Conservation (phyloP, 2,113 vertebrate species). For the Sapayoa aenigma region DNA sequence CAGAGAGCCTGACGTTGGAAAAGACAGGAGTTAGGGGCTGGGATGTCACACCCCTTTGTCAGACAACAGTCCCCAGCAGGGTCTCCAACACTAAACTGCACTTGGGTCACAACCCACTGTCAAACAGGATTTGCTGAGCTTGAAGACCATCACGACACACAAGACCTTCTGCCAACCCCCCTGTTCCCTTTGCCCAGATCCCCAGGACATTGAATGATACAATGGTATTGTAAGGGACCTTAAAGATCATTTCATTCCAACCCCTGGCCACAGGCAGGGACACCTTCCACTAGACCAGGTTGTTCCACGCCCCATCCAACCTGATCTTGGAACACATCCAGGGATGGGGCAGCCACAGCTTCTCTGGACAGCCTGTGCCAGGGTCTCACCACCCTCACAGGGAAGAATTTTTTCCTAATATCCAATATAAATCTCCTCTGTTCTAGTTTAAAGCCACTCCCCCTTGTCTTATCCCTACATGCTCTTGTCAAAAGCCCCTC, state of each 20-base stretch:
- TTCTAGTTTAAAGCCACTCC: neutral
- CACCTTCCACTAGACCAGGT: neutral
- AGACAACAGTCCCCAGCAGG: neutral
- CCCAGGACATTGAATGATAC: fast-evolving
- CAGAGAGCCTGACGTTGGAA: conserved; percentile 83
- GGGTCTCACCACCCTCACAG: fast-evolving
- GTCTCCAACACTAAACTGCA: neutral
- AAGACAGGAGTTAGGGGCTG: neutral
- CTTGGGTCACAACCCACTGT: neutral
- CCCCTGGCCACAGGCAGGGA: neutral
- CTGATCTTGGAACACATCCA: neutral
- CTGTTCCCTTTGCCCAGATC: neutral
- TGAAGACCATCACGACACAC: neutral
- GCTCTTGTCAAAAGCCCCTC: neutral
- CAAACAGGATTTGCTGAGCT: neutral
- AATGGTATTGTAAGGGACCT: neutral
- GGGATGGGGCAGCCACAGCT: neutral
- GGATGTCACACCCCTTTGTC: neutral
- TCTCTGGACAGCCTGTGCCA: neutral
- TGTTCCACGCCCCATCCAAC: fast-evolving
- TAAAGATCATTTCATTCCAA: neutral
- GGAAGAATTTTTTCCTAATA: neutral
- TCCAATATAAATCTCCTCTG: neutral
- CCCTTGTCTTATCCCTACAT: neutral
- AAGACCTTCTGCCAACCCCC: neutral